Base-by-base conservation (phyloP, 2,888 invertebrate genomes). In the Cantharis rustica region DNA sequence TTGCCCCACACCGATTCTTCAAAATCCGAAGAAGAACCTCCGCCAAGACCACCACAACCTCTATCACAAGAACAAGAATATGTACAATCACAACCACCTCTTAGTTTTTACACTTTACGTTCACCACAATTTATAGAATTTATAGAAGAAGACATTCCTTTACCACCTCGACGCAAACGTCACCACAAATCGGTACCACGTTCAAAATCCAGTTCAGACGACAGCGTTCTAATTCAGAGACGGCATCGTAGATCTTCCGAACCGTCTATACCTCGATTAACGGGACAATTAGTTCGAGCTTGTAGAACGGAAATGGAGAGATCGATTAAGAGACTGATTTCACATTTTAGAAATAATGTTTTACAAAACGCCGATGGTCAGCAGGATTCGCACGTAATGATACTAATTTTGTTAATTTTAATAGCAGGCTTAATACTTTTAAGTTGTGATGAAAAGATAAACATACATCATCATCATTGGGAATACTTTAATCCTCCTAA, bases 401-500 rank as follows among this genome's bases (percentile, higher is more conserved):
- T 95, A 83, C 93, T 95, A 75, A 93, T 96, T 84, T 91, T 96
- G 79, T 90, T 96, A 76, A 91, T 96, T 71, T 89, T 96, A 79
- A 91, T 96, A 61, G 94, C 95, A 71, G 94, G 94, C 15, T 90
- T 96, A 77, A 91, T 96, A 79, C 90, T 96, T 87, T 90, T 95
- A 80, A 93, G 94, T 78, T 93, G 92, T 80, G 92, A 93, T 79
- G 89, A 89, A 70, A 90, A 89, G 78, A 91, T 93, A 74, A 93
- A 93, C 70, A 91, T 95, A 80, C 95, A 96, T 86, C 93, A 94
- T 83, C 94, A 95, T 86, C 95, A 95, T 83, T 96, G 96, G 96
- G 96, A 96, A 86, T 96, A 93, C 87, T 95, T 95, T 83, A 95
- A 95, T 89, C 95, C 95, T 11, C 95, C 95, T 10, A 92, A 92